Percentiles rank a stretch among this genome's conserved stretches.
These are phyloP conservation scores for Ceriagrion tenellum DNA, from an alignment of 2,888 invertebrate genomes.

Conservation along the genomic window DNA sequence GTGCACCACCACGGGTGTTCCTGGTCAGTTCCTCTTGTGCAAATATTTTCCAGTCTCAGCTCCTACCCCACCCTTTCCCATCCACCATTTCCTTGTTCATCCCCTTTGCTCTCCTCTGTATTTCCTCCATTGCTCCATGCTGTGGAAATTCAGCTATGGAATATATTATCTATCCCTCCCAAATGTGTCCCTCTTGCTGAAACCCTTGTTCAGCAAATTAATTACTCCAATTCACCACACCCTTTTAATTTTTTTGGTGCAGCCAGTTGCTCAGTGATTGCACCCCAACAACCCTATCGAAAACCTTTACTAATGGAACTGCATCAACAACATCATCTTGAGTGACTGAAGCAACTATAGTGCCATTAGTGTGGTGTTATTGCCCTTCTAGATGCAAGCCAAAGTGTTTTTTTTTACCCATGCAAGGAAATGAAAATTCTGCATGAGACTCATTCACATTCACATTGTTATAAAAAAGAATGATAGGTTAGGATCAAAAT, in stretches of 20 bases:
- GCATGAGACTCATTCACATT: conserved; percentile 77
- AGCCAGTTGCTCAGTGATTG: conserved; percentile 63
- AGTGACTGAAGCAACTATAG: conserved; percentile 79
- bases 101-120: background rate
- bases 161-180: background rate
- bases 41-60: conserved; percentile 5
- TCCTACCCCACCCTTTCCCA: background rate
- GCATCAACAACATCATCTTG: conserved; percentile 75
- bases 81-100: background rate
- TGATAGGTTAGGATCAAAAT: conserved; percentile 75
- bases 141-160: background rate
- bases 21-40: conserved; percentile 48
- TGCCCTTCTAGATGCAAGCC: conserved; percentile 79
- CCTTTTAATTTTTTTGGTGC: conserved; percentile 64
- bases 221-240: conserved; percentile 33
- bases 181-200: background rate
- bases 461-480: conserved; percentile 78
- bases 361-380: conserved; percentile 81
- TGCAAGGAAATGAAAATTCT: conserved; percentile 78
- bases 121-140: background rate
- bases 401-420: conserved; percentile 80
- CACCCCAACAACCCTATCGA: conserved; percentile 28
- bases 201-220: conserved; percentile 40
- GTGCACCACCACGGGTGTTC: background rate
- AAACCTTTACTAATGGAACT: conserved; percentile 71